Percentiles rank a stretch among this genome's conserved stretches.
Evolutionary conservation across 92 coral and sea anemone species (phyloP).

Genomic region (Phenganax subtilis): DNA sequence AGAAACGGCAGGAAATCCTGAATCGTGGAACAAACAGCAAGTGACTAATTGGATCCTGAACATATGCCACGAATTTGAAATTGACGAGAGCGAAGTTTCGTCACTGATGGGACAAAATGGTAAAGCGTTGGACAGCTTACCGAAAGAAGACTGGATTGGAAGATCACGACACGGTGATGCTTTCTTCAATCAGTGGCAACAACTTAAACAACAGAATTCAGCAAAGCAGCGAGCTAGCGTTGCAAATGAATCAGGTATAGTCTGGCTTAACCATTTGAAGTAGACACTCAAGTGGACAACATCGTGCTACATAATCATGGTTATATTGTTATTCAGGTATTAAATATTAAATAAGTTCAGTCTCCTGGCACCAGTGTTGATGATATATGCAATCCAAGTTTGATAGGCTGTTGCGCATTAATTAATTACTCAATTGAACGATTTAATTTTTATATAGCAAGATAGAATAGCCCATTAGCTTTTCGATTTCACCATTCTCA

Average conservation of each 20-base stretch:
- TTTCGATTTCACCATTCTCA: too few relatives aligned
- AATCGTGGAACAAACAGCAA: constrained; percentile 51
- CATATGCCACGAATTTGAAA: constrained; percentile 45
- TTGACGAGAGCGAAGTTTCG: constrained; percentile 47
- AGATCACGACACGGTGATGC: constrained; percentile 68
- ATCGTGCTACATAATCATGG: neutral
- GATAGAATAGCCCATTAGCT: too few relatives aligned
- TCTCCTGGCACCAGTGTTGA: too few relatives aligned
- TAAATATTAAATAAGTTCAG: too few relatives aligned
- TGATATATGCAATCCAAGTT: too few relatives aligned
- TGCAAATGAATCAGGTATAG: neutral
- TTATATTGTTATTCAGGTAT: neutral
- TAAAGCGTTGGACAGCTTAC: constrained; percentile 46
- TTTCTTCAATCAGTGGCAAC: constrained; percentile 50
- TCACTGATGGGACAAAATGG: constrained; percentile 52
- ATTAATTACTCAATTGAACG: too few relatives aligned
- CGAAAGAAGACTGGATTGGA: constrained; percentile 55
- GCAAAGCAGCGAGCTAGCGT: neutral
- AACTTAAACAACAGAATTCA: neutral
- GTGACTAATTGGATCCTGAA: constrained; percentile 52
- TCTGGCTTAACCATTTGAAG: neutral
- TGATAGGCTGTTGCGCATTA: too few relatives aligned
- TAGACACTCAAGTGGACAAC: neutral
- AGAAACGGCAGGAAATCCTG: constrained; percentile 15
- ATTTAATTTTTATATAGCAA: too few relatives aligned